These are phyloP conservation scores for Ciconia maguari DNA, from an alignment of 2,113 vertebrate species.

Conservation along the genomic window DNA sequence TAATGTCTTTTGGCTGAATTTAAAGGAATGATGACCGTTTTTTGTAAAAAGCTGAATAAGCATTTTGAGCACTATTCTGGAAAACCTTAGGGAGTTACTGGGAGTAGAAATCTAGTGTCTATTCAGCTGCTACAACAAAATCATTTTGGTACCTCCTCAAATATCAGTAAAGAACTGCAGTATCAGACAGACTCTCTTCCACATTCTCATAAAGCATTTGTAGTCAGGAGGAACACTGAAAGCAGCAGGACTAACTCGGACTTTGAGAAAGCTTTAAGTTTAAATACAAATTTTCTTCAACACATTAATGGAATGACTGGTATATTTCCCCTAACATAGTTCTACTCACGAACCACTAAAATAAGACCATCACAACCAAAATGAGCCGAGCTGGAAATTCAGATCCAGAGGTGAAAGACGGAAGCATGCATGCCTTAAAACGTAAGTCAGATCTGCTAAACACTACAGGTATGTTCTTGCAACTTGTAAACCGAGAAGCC, in stretches of 20 bases:
- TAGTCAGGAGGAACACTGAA: background rate
- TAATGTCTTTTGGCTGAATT: slow-evolving; percentile 45
- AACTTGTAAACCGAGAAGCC: slow-evolving; percentile 13
- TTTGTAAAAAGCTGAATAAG: slow-evolving; percentile 53
- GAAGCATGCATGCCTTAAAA: background rate
- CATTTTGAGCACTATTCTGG: slow-evolving; percentile 37
- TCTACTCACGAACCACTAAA: background rate
- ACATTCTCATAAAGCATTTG: background rate
- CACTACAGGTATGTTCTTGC: background rate
- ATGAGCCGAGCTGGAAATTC: background rate
- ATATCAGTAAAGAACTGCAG: slow-evolving; percentile 15
- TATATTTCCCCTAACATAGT: background rate
- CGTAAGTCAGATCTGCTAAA: background rate
- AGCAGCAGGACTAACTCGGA: slow-evolving; percentile 6
- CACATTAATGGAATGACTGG: background rate
- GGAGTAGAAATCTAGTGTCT: slow-evolving; percentile 8
- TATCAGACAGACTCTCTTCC: slow-evolving; percentile 32
- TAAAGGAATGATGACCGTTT: slow-evolving; percentile 35
- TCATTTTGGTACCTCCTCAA: slow-evolving; percentile 40
- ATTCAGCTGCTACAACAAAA: background rate
- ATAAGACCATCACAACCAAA: background rate
- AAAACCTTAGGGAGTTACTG: slow-evolving; percentile 15
- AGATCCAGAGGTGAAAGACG: background rate
- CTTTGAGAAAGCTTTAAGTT: slow-evolving; percentile 24
- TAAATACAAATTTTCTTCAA: slow-evolving; percentile 3